A percentile compares a stretch with the other conserved stretches of the same genome.
These are phyloP conservation scores for Lanius ludovicianus DNA, from an alignment of 2,113 vertebrate genomes.

Conservation along the genomic window DNA sequence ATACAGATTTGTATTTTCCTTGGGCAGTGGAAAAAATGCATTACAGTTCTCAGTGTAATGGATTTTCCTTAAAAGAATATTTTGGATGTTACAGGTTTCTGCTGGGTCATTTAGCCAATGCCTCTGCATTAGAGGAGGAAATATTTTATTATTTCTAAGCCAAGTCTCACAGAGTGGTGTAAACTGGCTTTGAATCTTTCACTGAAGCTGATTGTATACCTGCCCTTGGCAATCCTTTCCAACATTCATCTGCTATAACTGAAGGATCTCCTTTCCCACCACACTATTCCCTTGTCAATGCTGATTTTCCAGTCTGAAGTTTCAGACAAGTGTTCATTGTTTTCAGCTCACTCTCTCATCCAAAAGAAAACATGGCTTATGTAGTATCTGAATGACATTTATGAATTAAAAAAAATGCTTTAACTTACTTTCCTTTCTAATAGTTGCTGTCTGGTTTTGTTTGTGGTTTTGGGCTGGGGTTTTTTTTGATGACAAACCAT, in stretches of 20 bases:
- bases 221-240: neutral
- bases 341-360: neutral
- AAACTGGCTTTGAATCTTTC: neutral
- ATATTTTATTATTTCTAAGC: neutral
- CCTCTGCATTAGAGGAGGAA: neutral
- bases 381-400: neutral
- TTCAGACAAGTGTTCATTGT: neutral
- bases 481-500: neutral
- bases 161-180: neutral
- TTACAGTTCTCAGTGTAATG: neutral
- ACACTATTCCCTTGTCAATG: neutral
- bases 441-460: neutral
- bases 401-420: neutral
- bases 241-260: neutral
- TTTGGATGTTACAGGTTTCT: neutral
- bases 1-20: neutral
- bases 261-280: neutral
- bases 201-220: neutral
- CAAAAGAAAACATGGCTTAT: neutral
- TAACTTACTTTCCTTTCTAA: neutral
- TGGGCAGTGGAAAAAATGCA: neutral
- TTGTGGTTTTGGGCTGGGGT: neutral
- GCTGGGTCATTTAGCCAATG: neutral
- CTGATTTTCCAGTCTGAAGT: neutral
- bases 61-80: neutral